phyloP scores from a whole-genome alignment of 2,888 invertebrate species.

The Pseudanteris insignis region DNA sequence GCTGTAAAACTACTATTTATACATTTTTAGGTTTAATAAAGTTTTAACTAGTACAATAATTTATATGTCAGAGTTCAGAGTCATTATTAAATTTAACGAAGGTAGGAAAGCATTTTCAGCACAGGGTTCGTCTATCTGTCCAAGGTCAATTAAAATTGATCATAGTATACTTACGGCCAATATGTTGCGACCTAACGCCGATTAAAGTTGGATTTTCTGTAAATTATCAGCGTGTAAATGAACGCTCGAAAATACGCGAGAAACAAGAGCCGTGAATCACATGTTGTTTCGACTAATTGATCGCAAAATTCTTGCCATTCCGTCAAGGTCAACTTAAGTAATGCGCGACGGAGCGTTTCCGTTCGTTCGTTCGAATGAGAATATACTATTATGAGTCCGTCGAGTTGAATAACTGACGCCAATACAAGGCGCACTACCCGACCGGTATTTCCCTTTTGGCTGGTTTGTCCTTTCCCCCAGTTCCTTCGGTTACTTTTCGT shows the following conservation, averaged over 20 bases:
- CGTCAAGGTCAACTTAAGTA: conserved; percentile 35
- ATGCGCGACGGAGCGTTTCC: not conserved
- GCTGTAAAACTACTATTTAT: too few species aligned
- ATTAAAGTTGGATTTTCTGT: too few species aligned
- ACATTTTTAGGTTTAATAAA: too few species aligned
- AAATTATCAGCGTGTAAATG: too few species aligned
- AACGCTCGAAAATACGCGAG: not conserved
- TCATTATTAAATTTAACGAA: too few species aligned
- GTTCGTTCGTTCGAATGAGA: conserved; percentile 20
- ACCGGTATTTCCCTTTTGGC: conserved; percentile 48
- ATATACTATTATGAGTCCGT: conserved; percentile 41
- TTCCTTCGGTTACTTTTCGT: conserved; percentile 32
- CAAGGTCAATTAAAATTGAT: too few species aligned
- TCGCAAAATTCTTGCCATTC: conserved; percentile 21
- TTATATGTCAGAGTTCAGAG: too few species aligned
- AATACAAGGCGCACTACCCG: conserved; percentile 29
- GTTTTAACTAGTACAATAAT: too few species aligned
- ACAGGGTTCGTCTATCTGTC: too few species aligned
- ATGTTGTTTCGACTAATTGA: conserved; percentile 15
- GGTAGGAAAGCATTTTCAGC: too few species aligned
- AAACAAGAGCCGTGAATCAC: conserved; percentile 15
- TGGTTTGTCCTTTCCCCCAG: conserved; percentile 36
- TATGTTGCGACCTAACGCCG: too few species aligned
- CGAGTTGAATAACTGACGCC: conserved; percentile 50
- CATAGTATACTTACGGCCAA: too few species aligned